Evolutionary conservation across 2,888 invertebrate species (phyloP), one percentile per base, ranked within the genome.

Genomic region (Alcis repandata): DNA sequence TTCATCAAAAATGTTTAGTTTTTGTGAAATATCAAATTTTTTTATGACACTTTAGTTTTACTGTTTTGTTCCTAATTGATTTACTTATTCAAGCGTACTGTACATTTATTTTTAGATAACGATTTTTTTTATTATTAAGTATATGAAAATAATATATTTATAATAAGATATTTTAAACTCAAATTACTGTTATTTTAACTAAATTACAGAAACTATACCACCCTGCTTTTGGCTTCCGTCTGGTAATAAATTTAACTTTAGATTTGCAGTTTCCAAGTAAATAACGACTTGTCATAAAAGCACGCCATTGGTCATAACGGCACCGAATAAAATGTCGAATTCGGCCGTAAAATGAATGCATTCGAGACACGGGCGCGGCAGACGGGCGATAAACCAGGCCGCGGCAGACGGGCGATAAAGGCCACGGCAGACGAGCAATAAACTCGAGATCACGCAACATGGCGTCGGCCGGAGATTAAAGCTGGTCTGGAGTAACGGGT

Each of bases 401-500:
- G 51, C 36, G 36, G 36, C 36, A 51, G 49, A 51, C 49, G 49
- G 19, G 49, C 33, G 33, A 51, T 49, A 51, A 51, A 33, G 22
- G 41, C 19, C 36, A 36, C 36, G 36, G 36, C 36, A 51, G 49
- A 51, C 49, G 49, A 33, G 49, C 33, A 33, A 51, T 49, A 51
- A 51, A 33, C 19, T 20, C 3, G 15, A 49, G 48, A 49, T 49
- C 32, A 49, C 27, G 48, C 17, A 62, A 38, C 41, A 45, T 17
- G 63, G 53, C 54, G 64, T 27, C 53, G 41, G 22, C 20, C 53
- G 54, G 22, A 54, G 64, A 59, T 59, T 59, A 61, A 67, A 58
- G 13, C 27, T 59, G 32, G 66, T 59, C 59, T 59, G 40, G 51
- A 58, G 43, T 41, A 33, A 33, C 15, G 20, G 51, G 40, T 0